Evolutionary conservation across 1,140 invertebrate genomes (phyloP).

Genomic region (Drosophila tropicalis): DNA sequence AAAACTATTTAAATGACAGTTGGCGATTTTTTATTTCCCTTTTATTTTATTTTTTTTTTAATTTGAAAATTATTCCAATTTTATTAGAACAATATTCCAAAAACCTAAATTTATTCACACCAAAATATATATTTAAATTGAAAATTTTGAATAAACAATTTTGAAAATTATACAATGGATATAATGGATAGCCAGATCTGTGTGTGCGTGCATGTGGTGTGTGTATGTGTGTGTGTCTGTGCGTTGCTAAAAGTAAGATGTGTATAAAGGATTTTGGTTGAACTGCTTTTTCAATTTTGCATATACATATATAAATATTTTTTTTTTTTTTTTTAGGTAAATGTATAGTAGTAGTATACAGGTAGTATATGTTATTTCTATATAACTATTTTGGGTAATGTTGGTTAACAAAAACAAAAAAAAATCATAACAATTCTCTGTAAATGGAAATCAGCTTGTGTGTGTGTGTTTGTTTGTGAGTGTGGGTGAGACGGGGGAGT

Average conservation of each 20-base stretch:
- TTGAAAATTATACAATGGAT: conserved; percentile 10
- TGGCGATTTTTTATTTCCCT: neutral
- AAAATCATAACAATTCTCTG: conserved; percentile 69
- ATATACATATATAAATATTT: conserved; percentile 37
- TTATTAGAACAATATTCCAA: conserved; percentile 74
- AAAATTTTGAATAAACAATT: conserved; percentile 30
- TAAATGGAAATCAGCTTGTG: conserved; percentile 55
- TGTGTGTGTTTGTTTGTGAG: conserved; percentile 3
- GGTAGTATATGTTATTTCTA: conserved; percentile 49
- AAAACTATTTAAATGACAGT: too few relatives aligned
- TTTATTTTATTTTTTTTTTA: neutral
- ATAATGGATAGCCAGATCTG: conserved; percentile 3
- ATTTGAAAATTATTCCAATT: conserved; percentile 73
- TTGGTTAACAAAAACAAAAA: conserved; percentile 75
- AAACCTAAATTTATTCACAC: conserved; percentile 14
- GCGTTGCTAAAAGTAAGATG: conserved; percentile 7
- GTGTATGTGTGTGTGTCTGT: neutral
- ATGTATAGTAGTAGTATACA: conserved; percentile 29
- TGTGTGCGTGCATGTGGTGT: neutral
- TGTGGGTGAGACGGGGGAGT: conserved; percentile 8
- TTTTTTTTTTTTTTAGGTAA: conserved; percentile 36
- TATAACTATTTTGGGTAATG: conserved; percentile 47
- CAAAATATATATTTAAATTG: conserved; percentile 2
- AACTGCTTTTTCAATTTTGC: conserved; percentile 25
- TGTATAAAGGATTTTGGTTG: conserved; percentile 11